Evolutionary conservation across 2,113 vertebrate genomes (phyloP).

Genomic region (Garra rufa): DNA sequence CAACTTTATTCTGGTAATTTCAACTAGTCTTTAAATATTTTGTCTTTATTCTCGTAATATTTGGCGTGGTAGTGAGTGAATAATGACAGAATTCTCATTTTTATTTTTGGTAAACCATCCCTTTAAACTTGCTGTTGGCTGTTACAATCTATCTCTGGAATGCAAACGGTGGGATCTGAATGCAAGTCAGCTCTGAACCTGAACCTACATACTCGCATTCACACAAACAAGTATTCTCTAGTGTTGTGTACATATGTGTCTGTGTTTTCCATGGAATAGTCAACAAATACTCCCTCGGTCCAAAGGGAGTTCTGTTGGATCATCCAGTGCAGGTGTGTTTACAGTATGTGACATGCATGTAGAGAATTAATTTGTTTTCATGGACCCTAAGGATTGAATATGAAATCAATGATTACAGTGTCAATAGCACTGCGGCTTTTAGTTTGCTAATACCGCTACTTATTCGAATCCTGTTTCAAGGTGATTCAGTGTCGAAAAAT

Average conservation of each 20-base stretch:
- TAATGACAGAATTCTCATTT: background rate
- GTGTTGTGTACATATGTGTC: background rate
- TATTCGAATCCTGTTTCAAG: background rate
- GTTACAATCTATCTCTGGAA: background rate
- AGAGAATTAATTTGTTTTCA: slow-evolving; percentile 1
- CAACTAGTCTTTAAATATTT: no score
- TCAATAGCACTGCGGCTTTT: background rate
- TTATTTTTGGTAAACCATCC: background rate
- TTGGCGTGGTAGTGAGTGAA: background rate
- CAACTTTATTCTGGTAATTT: no score
- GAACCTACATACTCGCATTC: slow-evolving; percentile 7
- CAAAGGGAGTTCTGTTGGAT: background rate
- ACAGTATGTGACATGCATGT: background rate
- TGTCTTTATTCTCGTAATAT: no score
- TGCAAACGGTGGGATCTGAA: slow-evolving; percentile 20
- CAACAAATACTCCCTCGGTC: background rate
- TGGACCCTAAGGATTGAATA: background rate
- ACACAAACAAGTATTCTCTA: background rate
- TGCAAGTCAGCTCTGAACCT: background rate
- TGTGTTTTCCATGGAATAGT: slow-evolving; percentile 13
- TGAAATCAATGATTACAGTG: slow-evolving; percentile 18
- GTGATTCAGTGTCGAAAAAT: background rate
- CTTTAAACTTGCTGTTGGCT: background rate
- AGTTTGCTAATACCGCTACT: background rate
- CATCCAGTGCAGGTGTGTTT: background rate